phyloP scores from a whole-genome alignment of 2,888 invertebrate species.

The Nephrotoma flavescens region DNA sequence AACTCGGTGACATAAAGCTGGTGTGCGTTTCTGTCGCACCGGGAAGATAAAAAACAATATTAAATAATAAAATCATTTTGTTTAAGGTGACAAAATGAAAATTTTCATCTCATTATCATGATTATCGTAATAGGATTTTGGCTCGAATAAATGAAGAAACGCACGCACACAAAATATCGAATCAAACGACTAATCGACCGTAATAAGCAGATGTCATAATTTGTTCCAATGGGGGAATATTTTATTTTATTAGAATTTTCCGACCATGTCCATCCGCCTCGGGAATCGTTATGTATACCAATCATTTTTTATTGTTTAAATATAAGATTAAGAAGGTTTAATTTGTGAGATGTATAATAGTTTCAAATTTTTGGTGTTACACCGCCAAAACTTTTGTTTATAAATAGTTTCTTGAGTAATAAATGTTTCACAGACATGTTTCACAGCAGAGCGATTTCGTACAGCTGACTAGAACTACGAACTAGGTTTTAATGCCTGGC shows the following conservation, averaged over 20 bases:
- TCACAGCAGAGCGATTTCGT: too few species aligned
- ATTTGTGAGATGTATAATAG: too few species aligned
- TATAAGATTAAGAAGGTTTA: too few species aligned
- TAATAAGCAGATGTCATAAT: background rate
- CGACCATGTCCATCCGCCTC: background rate
- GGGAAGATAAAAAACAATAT: background rate
- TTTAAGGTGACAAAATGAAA: background rate
- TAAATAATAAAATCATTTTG: background rate
- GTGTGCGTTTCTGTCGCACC: background rate
- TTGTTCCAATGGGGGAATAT: background rate
- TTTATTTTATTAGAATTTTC: background rate
- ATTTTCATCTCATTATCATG: background rate
- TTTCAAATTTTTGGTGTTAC: too few species aligned
- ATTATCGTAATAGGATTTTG: background rate
- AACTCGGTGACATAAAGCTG: background rate
- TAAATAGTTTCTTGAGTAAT: too few species aligned
- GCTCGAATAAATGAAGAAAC: background rate
- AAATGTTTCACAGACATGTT: too few species aligned
- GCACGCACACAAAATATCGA: background rate
- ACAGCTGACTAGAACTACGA: too few species aligned
- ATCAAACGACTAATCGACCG: background rate
- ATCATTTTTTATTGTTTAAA: too few species aligned
- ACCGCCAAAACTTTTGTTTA: too few species aligned
- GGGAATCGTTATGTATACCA: too few species aligned
- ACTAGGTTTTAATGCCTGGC: too few species aligned